Percentiles rank a stretch among this genome's conserved stretches.
Conservation (phyloP, 2,888 invertebrate genomes). For the Caprella mutica region DNA sequence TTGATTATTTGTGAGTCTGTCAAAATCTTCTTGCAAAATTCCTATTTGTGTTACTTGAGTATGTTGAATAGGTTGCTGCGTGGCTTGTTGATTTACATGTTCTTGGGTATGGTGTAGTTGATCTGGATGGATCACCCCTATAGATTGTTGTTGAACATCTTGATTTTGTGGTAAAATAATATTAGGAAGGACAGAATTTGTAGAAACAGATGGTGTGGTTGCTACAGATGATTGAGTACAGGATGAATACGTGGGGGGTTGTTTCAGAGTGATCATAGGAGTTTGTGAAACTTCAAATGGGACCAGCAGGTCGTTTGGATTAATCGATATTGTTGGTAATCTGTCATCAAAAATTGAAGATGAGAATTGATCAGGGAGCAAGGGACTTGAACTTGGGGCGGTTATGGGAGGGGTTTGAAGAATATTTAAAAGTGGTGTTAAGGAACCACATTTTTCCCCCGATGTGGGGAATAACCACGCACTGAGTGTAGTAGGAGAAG, state of each 20-base stretch:
- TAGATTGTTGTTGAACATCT: conserved; percentile 14
- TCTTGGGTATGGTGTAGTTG: conserved; percentile 14
- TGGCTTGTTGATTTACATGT: conserved; percentile 16
- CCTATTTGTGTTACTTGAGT: conserved; percentile 22
- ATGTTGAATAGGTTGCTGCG: conserved; percentile 21
- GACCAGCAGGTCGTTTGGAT: conserved; percentile 20
- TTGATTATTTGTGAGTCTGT: conserved; percentile 1
- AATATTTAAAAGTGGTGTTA: conserved; percentile 50
- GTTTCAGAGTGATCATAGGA: conserved; percentile 49
- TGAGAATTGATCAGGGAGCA: conserved; percentile 23
- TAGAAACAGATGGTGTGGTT: conserved; percentile 36
- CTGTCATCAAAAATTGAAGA: conserved; percentile 48
- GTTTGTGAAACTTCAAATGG: conserved; percentile 23
- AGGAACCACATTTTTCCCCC: conserved; percentile 40
- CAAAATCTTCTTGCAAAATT: conserved; percentile 8
- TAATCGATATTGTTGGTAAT: conserved; percentile 43
- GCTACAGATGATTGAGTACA: conserved; percentile 39
- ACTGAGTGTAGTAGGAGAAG: conserved; percentile 49
- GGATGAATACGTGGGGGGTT: conserved; percentile 53
- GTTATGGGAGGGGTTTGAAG: conserved; percentile 19
- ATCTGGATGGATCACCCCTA: conserved; percentile 1
- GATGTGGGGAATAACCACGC: conserved; percentile 58
- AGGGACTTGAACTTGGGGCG: conserved; percentile 8
- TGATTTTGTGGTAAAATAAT: conserved; percentile 37
- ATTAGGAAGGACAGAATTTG: conserved; percentile 30